Evolutionary conservation across 2,797 vertebrate species (phyloP).

Genomic region (Sebastes cheni): DNA sequence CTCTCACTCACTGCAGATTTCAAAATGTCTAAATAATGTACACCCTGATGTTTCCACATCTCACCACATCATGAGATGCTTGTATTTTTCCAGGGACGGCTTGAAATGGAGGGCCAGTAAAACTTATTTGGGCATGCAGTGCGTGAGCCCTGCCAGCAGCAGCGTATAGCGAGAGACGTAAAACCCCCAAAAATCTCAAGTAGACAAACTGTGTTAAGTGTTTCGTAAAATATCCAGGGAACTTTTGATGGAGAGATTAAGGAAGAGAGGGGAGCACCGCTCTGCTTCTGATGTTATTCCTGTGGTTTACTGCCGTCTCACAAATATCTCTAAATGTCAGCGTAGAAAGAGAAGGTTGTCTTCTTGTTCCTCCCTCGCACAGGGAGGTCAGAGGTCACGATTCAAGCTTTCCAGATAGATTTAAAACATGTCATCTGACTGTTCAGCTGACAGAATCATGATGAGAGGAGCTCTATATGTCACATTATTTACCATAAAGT

Average conservation of each 20-base stretch:
- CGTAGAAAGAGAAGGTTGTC: background rate
- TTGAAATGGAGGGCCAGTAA: constrained; percentile 62
- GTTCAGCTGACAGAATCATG: background rate
- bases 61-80: constrained; percentile 53
- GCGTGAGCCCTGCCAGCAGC: constrained; percentile 46
- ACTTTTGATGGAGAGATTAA: constrained; percentile 45
- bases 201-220: constrained; percentile 72
- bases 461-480: background rate
- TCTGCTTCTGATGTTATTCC: constrained; percentile 10
- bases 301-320: constrained; percentile 24
- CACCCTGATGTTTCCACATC: constrained; percentile 68
- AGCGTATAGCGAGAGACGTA: constrained; percentile 57
- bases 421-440: too few relatives aligned
- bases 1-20: constrained; percentile 62
- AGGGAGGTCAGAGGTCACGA: constrained; percentile 9
- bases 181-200: constrained; percentile 51
- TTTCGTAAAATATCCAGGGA: constrained; percentile 54
- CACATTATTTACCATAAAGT: background rate
- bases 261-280: constrained; percentile 11
- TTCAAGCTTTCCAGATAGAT: background rate
- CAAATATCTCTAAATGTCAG: background rate
- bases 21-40: constrained; percentile 55
- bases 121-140: constrained; percentile 57
- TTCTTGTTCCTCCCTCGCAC: background rate
- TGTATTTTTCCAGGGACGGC: constrained; percentile 71